Conservation (phyloP, 1,140 invertebrate genomes). For the Plutomurus gul region DNA sequence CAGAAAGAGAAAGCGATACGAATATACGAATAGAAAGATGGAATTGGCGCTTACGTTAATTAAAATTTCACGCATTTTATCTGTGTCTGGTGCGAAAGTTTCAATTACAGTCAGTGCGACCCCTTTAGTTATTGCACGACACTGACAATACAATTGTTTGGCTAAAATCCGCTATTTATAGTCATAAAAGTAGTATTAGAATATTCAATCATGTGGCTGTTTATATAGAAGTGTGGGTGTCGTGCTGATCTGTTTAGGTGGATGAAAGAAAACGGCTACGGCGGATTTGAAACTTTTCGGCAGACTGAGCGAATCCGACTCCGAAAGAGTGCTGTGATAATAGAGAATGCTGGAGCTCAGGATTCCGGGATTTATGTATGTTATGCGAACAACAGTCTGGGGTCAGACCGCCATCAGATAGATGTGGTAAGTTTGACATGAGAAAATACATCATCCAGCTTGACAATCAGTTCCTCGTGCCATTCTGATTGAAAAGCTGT, state of each 20-base stretch:
- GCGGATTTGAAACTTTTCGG: slow-evolving; percentile 41
- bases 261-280: slow-evolving; percentile 61
- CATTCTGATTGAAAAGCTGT: too few species aligned
- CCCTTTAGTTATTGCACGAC: too few species aligned
- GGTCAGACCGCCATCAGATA: slow-evolving; percentile 55
- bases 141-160: too few species aligned
- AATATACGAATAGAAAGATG: not conserved
- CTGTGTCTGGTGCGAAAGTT: too few species aligned
- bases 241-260: slow-evolving; percentile 64
- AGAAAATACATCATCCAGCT: not conserved
- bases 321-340: slow-evolving; percentile 61
- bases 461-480: not conserved
- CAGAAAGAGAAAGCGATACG: too few species aligned
- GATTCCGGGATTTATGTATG: slow-evolving; percentile 73
- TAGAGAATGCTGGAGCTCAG: slow-evolving; percentile 72
- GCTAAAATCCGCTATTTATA: too few species aligned
- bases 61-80: slow-evolving; percentile 1
- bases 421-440: slow-evolving; percentile 37
- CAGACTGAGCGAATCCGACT: slow-evolving; percentile 45
- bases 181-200: too few species aligned
- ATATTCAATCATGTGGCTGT: too few species aligned
- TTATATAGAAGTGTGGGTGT: too few species aligned
- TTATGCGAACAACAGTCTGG: slow-evolving; percentile 69
- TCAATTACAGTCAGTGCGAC: too few species aligned
- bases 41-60: slow-evolving; percentile 1